phyloP scores from a whole-genome alignment of 2,888 invertebrate genomes.

The Polydrusus tereticollis region DNA sequence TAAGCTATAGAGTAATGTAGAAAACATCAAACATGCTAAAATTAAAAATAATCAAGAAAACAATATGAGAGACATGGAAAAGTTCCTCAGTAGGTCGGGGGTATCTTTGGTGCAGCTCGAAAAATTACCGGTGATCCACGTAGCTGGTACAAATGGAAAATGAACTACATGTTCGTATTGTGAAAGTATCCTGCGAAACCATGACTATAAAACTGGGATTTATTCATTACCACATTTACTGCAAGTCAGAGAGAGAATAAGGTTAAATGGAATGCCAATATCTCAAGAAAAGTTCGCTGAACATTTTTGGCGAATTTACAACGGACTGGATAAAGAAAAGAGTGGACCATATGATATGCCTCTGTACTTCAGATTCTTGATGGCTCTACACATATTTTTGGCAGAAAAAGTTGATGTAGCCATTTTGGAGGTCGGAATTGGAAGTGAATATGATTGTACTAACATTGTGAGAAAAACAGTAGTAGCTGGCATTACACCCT shows the following conservation, averaged over 20 bases:
- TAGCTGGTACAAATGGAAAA: slow-evolving; percentile 98
- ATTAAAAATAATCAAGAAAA: slow-evolving; percentile 58
- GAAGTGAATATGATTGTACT: slow-evolving; percentile 94
- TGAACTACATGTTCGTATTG: slow-evolving; percentile 94
- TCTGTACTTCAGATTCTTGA: slow-evolving; percentile 92
- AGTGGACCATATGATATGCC: slow-evolving; percentile 82
- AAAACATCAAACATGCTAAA: slow-evolving; percentile 70
- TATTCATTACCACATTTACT: slow-evolving; percentile 97
- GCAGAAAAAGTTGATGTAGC: slow-evolving; percentile 91
- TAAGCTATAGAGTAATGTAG: slow-evolving; percentile 79
- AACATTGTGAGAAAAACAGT: slow-evolving; percentile 90
- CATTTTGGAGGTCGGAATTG: slow-evolving; percentile 97
- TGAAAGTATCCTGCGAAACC: slow-evolving; percentile 87
- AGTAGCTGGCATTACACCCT: slow-evolving; percentile 90
- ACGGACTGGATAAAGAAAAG: slow-evolving; percentile 70
- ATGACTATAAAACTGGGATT: slow-evolving; percentile 92
- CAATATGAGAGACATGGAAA: slow-evolving; percentile 51
- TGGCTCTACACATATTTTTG: slow-evolving; percentile 91
- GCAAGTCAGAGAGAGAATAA: slow-evolving; percentile 91
- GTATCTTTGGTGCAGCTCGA: slow-evolving; percentile 76
- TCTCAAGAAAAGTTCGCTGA: slow-evolving; percentile 78
- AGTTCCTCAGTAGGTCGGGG: slow-evolving; percentile 68
- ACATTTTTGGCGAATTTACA: slow-evolving; percentile 87
- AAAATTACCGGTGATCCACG: slow-evolving; percentile 88
- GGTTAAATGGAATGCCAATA: slow-evolving; percentile 87